Percentiles rank a stretch among this genome's conserved stretches.
Conservation (phyloP, 2,888 invertebrate species). For the Kuschelorhynchus macadamiae region DNA sequence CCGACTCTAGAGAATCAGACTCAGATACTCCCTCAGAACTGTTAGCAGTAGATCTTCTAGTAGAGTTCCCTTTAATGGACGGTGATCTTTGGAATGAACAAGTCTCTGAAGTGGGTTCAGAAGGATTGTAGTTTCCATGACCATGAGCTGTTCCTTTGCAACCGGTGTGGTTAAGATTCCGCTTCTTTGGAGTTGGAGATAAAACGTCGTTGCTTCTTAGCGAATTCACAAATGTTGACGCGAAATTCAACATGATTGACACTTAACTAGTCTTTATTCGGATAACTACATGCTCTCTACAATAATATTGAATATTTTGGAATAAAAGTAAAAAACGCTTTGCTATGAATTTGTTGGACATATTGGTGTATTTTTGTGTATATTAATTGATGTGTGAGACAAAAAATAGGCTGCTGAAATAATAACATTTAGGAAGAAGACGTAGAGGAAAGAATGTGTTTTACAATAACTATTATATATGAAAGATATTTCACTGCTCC, state of each 20-base stretch:
- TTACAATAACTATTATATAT: no score
- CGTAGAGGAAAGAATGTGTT: no score
- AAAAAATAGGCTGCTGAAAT: no score
- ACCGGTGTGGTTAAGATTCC: conserved; percentile 73
- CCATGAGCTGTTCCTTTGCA: conserved; percentile 86
- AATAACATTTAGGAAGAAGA: no score
- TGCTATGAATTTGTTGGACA: no score
- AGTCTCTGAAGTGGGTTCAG: conserved; percentile 62
- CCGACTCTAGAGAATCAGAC: conserved; percentile 40
- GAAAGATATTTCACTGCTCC: no score
- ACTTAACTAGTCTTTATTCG: neutral
- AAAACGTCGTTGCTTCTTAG: conserved; percentile 70
- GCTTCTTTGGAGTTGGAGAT: conserved; percentile 70
- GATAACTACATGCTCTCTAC: neutral
- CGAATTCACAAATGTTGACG: conserved; percentile 73
- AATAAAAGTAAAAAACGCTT: no score
- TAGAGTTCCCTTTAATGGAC: conserved; percentile 64
- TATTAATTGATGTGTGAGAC: neutral
- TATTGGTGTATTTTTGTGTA: no score
- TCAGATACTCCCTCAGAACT: conserved; percentile 54
- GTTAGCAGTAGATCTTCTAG: conserved; percentile 1
- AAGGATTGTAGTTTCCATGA: conserved; percentile 72
- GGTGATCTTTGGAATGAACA: conserved; percentile 68
- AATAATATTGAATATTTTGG: conserved; percentile 17
- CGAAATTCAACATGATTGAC: conserved; percentile 63